Conservation (phyloP, 2,797 vertebrate genomes). For the Paedocypris micromegethes region DNA sequence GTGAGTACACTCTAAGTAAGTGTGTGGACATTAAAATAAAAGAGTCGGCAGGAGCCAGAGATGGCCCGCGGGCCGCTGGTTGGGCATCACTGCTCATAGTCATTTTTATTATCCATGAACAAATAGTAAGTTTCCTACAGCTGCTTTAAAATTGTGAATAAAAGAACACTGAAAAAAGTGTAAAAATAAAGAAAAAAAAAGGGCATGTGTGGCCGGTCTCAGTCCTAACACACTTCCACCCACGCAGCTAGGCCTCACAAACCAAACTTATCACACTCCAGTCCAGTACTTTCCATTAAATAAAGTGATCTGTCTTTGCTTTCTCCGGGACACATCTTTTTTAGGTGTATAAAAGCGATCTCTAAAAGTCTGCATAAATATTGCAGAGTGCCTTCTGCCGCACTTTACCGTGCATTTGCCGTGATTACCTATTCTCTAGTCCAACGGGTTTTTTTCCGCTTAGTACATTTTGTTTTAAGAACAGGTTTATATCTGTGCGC, state of each 20-base stretch:
- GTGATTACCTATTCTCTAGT: conserved; percentile 50
- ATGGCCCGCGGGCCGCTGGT: no score
- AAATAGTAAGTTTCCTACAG: no score
- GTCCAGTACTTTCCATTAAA: conserved; percentile 6
- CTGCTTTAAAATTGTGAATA: no score
- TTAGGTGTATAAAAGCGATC: conserved; percentile 51
- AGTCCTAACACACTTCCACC: neutral
- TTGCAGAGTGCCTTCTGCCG: conserved; percentile 53
- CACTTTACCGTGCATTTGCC: conserved; percentile 54
- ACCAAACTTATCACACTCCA: conserved; percentile 4
- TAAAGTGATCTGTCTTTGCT: conserved; percentile 20
- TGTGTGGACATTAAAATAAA: no score
- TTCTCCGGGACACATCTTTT: conserved; percentile 29
- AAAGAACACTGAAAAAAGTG: no score
- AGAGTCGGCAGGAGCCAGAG: no score
- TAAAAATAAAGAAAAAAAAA: neutral
- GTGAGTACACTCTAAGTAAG: no score
- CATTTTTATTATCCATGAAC: no score
- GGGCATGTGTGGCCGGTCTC: neutral
- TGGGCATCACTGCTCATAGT: no score
- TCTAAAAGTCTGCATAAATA: conserved; percentile 63
- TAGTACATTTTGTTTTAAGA: conserved; percentile 48
- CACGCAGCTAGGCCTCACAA: neutral
- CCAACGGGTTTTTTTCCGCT: conserved; percentile 34
- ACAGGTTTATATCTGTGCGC: conserved; percentile 6